Evolutionary conservation across 1,140 invertebrate species (phyloP), one percentile per base, ranked within the genome.

Genomic region (Diprion similis): DNA sequence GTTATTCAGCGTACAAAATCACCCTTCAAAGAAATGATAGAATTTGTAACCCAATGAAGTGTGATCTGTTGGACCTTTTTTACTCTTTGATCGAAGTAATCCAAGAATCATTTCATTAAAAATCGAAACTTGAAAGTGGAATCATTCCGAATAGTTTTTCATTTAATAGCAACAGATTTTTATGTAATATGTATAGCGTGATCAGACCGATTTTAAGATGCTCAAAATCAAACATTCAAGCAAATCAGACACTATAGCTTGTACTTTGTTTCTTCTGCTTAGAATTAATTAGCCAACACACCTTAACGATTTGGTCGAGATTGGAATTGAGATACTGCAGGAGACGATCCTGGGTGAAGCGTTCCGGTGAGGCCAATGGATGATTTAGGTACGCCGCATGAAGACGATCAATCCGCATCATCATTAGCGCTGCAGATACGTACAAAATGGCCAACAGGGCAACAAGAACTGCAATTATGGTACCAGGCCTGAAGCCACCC

Each of bases 371-470:
- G 19, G 83, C 82, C 8, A 86, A 75, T 0, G 85, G 85, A 76
- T 87, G 85, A 77, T 87, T 87, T 8, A 87, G 78, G 79, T 87
- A 87, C 17, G 83, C 84, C 19, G 84, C 84, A 70, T 87, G 86
- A 46, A 87, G 66, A 73, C 81, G 84, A 72, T 87, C 84, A 68
- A 87, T 87, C 15, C 86, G 83, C 48, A 87, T 71, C 86, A 87
- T 86, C 85, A 87, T 87, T 73, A 87, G 72, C 71, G 83, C 85
- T 68, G 86, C 86, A n/a, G 85, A 87, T 48, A 87, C 76, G 71
- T 87, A 87, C 66, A 87, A 83, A 71, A 79, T 79, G 59, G 80
- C 81, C 69, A 85, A 71, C 10, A 85, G 74, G 66, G 74, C 78
- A 18, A 85, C 76, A 65, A 85, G 69, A 71, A 85, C 78, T 24